Conservation (phyloP, 2,113 vertebrate species). For the Verasper variegatus region DNA sequence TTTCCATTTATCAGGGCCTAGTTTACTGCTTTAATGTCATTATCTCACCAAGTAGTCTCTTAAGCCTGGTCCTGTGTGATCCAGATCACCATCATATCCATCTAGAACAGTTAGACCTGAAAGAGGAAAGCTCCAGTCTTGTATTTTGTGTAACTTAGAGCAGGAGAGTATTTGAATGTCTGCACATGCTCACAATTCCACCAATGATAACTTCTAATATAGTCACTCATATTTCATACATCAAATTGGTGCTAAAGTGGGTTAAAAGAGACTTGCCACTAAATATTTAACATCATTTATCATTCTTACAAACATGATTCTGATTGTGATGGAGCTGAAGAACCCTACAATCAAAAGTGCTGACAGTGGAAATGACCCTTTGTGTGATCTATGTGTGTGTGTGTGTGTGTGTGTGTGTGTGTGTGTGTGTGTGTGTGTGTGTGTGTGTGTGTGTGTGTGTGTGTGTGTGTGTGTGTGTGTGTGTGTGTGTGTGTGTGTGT, state of each 20-base stretch:
- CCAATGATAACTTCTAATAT: neutral
- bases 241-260: neutral
- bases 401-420: neutral
- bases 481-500: too few species aligned
- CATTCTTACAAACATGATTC: neutral
- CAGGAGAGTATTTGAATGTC: neutral
- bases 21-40: constrained; percentile 51
- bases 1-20: constrained; percentile 22
- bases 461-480: neutral
- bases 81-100: constrained; percentile 32
- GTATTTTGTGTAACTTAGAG: constrained; percentile 1
- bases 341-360: neutral
- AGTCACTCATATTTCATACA: neutral
- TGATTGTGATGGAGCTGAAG: neutral
- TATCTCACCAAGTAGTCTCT: constrained; percentile 21
- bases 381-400: neutral
- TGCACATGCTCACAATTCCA: neutral
- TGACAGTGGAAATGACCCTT: constrained; percentile 11
- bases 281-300: neutral
- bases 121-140: neutral
- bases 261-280: neutral
- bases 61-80: constrained; percentile 32
- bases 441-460: neutral
- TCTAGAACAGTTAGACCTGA: neutral
- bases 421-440: neutral